Percentiles rank a stretch among this genome's conserved stretches.
phyloP scores from a whole-genome alignment of 1,140 invertebrate genomes.

The Halictus rubicundus region DNA sequence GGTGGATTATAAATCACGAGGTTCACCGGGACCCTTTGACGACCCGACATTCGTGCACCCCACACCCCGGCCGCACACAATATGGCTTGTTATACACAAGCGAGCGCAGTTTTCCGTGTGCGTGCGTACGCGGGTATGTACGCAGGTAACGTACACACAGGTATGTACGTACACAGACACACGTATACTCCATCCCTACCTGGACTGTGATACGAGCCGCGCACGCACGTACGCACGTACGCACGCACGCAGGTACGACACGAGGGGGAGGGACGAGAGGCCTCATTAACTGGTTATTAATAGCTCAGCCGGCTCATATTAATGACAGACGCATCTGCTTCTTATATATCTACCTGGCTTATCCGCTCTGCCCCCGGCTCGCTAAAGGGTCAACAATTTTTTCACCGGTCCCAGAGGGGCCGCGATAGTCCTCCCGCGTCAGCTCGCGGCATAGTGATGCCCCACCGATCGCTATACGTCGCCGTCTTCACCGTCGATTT shows the following conservation, averaged over 20 bases:
- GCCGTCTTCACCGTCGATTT: conserved; percentile 1
- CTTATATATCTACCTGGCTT: conserved; percentile 69
- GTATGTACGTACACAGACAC: neutral
- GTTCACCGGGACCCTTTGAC: conserved; percentile 68
- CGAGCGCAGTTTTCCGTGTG: conserved; percentile 1
- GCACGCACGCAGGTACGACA: conserved; percentile 63
- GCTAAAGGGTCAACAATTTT: conserved; percentile 53
- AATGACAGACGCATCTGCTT: conserved; percentile 74
- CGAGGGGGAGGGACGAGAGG: conserved; percentile 59
- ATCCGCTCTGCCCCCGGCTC: conserved; percentile 28
- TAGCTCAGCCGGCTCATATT: conserved; percentile 74
- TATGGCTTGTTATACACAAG: conserved; percentile 44
- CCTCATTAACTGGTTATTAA: conserved; percentile 79
- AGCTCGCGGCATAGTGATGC: neutral
- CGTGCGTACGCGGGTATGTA: neutral
- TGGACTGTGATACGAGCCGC: conserved; percentile 38
- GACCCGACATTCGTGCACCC: conserved; percentile 52
- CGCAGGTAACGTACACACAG: neutral
- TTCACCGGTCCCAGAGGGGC: conserved; percentile 24
- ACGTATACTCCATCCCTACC: conserved; percentile 21
- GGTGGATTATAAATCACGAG: conserved; percentile 69
- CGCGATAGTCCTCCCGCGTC: neutral
- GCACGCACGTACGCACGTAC: too few species aligned
- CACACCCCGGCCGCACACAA: conserved; percentile 44
- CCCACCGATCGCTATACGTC: neutral